Evolutionary conservation across 2,888 invertebrate genomes (phyloP), one percentile per base, ranked within the genome.

Genomic region (Agrotis puta): DNA sequence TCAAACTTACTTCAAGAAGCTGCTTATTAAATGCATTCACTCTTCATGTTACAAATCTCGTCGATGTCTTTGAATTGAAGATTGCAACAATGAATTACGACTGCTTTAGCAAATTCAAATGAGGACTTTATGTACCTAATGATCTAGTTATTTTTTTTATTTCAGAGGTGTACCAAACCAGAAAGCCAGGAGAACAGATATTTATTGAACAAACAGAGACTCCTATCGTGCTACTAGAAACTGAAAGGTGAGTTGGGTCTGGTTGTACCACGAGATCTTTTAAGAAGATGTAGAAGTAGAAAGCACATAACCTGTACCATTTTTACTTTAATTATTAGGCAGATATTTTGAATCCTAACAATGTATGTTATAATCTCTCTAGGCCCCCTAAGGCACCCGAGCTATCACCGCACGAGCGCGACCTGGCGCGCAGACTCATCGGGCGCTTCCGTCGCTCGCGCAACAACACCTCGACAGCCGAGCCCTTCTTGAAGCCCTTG

Each of bases 361-460:
- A 33, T 62, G 14, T 48, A 16, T 53, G 14, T 59, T 20, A 20
- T 61, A 22, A 48, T 45, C 51, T 64, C 13, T 5, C 39, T 79
- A 95, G 95, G 63, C 92, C 94, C 22, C 92, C 92, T 11, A 86
- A 86, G 27, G 89, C 92, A 65, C 92, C 94, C 0, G 92, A 92
- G 70, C 76, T 94, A 47, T 90, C 92, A 2, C 91, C 91, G 0
- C 91, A 92, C 50, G 95, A 95, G 74, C 89, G 88, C 74, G 93
- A 94, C 50, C 79, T 95, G 43, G 94, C 94, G 0, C 91, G 91
- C 20, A 88, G 90, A 70, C 90, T 95, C 22, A 94, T 94, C 54
- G 94, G 94, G 2, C 89, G 94, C 11, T 93, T 93, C 79, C 91
- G 94, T 50, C 90, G 95, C 24, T 94, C 94, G 1, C 88, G 90